Conservation (phyloP, 2,888 invertebrate genomes). For the Incurvaria masculella region DNA sequence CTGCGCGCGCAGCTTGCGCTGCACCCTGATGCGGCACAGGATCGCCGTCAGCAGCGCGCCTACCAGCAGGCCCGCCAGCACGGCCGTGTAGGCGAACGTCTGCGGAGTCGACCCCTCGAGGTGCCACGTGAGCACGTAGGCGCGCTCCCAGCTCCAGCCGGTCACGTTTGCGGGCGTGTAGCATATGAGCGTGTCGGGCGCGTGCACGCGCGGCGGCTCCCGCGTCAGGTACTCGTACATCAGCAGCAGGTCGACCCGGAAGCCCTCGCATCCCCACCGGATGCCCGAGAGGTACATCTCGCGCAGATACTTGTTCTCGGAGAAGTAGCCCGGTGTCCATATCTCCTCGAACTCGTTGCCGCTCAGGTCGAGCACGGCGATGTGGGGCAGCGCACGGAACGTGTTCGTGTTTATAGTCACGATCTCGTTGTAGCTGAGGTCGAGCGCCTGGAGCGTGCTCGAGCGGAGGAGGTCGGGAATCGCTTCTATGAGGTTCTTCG, state of each 20-base stretch:
- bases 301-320: slow-evolving; percentile 56
- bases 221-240: slow-evolving; percentile 60
- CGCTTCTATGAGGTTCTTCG: slow-evolving; percentile 61
- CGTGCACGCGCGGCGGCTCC: slow-evolving; percentile 47
- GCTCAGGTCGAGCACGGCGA: slow-evolving; percentile 64
- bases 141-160: slow-evolving; percentile 65
- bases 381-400: slow-evolving; percentile 59
- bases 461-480: slow-evolving; percentile 60
- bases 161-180: slow-evolving; percentile 63
- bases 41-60: slow-evolving; percentile 54
- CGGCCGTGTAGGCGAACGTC: slow-evolving; percentile 56
- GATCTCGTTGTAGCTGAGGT: slow-evolving; percentile 60
- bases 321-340: slow-evolving; percentile 59
- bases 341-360: slow-evolving; percentile 68
- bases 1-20: slow-evolving; percentile 33
- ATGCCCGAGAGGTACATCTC: slow-evolving; percentile 65
- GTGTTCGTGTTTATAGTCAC: slow-evolving; percentile 57
- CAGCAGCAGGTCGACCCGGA: slow-evolving; percentile 51
- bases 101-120: slow-evolving; percentile 25
- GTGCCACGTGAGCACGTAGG: slow-evolving; percentile 65
- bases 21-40: slow-evolving; percentile 52
- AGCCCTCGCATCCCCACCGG: slow-evolving; percentile 74
- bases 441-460: slow-evolving; percentile 56
- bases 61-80: slow-evolving; percentile 50
- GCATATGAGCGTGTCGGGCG: slow-evolving; percentile 55